phyloP scores from a whole-genome alignment of 2,888 invertebrate genomes.

The Apamea monoglypha region DNA sequence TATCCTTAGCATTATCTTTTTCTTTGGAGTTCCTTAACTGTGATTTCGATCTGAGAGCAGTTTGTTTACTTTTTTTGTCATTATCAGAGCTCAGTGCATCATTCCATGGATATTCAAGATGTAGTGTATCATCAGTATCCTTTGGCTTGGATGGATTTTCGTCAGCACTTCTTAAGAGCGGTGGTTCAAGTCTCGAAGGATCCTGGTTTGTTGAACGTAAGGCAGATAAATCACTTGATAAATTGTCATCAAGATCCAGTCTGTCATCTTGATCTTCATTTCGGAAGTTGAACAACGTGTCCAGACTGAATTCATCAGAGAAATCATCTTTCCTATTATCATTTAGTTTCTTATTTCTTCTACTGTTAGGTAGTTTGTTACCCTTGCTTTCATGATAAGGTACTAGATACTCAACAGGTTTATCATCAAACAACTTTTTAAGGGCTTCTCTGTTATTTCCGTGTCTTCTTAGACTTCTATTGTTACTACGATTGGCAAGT shows the following conservation, averaged over 20 bases:
- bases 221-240: not conserved
- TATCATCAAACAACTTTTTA: not conserved
- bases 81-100: not conserved
- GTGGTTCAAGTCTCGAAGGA: not conserved
- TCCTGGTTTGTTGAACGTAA: not conserved
- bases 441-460: not conserved
- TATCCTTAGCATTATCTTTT: not conserved
- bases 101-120: constrained; percentile 47
- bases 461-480: not conserved
- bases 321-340: not conserved
- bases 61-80: not conserved
- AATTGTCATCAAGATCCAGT: not conserved
- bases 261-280: constrained; percentile 4
- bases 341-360: not conserved
- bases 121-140: not conserved
- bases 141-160: not conserved
- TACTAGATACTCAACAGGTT: not conserved
- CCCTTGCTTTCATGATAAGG: constrained; percentile 13
- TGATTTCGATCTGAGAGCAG: not conserved
- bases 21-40: not conserved
- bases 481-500: not conserved
- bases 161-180: not conserved
- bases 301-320: constrained; percentile 7
- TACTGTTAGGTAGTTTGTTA: not conserved
- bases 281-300: not conserved